Evolutionary conservation across 2,888 invertebrate species (phyloP), one percentile per base, ranked within the genome.

Genomic region (Amblyjoppa fuscipennis): DNA sequence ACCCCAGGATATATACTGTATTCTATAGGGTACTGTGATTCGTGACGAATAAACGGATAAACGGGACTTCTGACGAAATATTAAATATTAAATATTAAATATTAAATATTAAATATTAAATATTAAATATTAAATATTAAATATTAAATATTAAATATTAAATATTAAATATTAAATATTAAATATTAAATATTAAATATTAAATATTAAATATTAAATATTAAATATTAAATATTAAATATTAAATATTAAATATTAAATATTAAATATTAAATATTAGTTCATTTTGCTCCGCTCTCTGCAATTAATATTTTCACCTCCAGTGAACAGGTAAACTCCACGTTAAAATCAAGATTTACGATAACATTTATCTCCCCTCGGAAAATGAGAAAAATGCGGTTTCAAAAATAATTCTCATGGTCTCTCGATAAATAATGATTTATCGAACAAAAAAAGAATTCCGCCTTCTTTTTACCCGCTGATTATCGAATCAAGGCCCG

Each of bases 401-500:
- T 28, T 61, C 13, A 31, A 38, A 38, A 38, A 38, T 28, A 13
- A 31, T 61, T 25, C 61, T 61, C 31, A 61, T 28, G 5, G 1
- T 3, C 20, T 49, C 61, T 31, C n/a, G 34, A 64, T 75, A 75
- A 75, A 51, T 75, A 4, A 13, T 51, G 28, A 49, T 64, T 45
- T 64, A 75, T 49, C n/a, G 6, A 28, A 61, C 16, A 7, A 61
- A 61, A 61, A 31, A 61, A n/a, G 28, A 34, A 31, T 31, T 56
- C 59, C 61, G 31, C 16, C 61, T 20, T 16, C 61, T 4, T 31
- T 34, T 61, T 34, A 61, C 31, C 34, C 61, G 16, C 61, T 16
- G 20, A 49, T 28, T 34, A 64, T 66, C 49, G 64, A 66, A 76
- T 66, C 64, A 51, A 66, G 64, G 64, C 66, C 20, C 66, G 34